Conservation (phyloP, 2,888 invertebrate species). For the Melipona bicolor region DNA sequence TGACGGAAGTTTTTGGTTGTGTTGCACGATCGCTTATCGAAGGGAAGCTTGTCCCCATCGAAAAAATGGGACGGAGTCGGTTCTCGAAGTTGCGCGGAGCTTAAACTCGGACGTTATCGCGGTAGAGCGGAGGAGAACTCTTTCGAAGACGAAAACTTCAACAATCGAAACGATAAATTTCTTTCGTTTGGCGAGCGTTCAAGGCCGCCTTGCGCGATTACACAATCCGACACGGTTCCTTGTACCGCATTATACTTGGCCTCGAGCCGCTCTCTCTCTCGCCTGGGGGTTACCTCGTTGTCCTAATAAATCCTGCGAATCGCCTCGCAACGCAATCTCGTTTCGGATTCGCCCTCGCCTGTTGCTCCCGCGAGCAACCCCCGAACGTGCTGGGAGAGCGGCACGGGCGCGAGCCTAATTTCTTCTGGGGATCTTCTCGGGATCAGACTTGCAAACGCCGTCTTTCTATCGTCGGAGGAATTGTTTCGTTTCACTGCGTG, state of each 20-base stretch:
- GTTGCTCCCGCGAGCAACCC: constrained; percentile 26
- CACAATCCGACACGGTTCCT: constrained; percentile 5
- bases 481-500: not conserved
- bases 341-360: constrained; percentile 32
- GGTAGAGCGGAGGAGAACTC: not conserved
- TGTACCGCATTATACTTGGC: constrained; percentile 21
- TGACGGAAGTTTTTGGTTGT: too few relatives aligned
- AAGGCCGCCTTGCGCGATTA: constrained; percentile 10
- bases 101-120: constrained; percentile 20
- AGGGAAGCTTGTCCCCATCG: not conserved
- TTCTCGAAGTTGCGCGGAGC: not conserved
- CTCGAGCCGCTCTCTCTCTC: not conserved
- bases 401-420: not conserved
- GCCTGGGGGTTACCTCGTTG: not conserved
- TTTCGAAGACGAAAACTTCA: constrained; percentile 27
- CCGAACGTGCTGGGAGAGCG: not conserved
- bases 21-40: not conserved
- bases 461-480: not conserved
- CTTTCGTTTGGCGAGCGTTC: constrained; percentile 38
- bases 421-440: too few relatives aligned
- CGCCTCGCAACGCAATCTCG: not conserved
- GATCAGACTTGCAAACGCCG: not conserved
- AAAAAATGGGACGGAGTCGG: constrained; percentile 15
- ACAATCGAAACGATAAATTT: constrained; percentile 44
- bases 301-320: constrained; percentile 13